Percentiles rank a stretch among this genome's conserved stretches.
Conservation (phyloP, 2,888 invertebrate genomes). For the Mythimna albipuncta region DNA sequence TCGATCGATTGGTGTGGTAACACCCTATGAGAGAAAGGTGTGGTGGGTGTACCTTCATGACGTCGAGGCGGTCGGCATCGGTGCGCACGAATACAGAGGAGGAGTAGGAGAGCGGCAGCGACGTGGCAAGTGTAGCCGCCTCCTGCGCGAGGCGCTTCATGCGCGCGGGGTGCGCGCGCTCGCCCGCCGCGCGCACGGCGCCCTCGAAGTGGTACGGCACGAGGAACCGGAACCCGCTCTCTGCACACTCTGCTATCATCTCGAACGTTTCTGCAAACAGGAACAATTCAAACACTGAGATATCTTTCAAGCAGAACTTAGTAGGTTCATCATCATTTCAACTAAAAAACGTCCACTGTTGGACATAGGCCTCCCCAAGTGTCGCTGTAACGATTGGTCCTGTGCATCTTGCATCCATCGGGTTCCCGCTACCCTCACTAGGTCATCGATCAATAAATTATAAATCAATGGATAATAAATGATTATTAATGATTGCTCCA, state of each 20-base stretch:
- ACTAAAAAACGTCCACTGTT: too few species aligned
- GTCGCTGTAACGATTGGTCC: too few species aligned
- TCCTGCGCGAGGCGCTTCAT: slow-evolving; percentile 98
- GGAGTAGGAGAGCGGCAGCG: slow-evolving; percentile 97
- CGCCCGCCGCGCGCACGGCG: slow-evolving; percentile 96
- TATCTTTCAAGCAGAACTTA: background rate
- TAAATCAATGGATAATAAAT: too few species aligned
- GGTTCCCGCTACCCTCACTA: too few species aligned
- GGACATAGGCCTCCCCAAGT: too few species aligned
- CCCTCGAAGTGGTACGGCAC: slow-evolving; percentile 97
- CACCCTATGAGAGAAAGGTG: too few species aligned
- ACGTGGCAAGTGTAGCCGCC: slow-evolving; percentile 97
- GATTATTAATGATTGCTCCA: too few species aligned
- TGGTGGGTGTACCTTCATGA: slow-evolving; percentile 94
- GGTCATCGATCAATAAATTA: too few species aligned
- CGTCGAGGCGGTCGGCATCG: slow-evolving; percentile 97
- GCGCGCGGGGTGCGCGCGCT: slow-evolving; percentile 96
- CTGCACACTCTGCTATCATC: slow-evolving; percentile 95
- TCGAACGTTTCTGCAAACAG: slow-evolving; percentile 94
- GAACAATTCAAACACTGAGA: background rate
- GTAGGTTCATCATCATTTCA: too few species aligned
- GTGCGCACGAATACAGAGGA: slow-evolving; percentile 98
- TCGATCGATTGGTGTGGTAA: too few species aligned
- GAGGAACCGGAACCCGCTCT: slow-evolving; percentile 95
- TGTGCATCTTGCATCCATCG: too few species aligned